Evolutionary conservation across 2,797 vertebrate genomes (phyloP), one percentile per base, ranked within the genome.

Genomic region (Numenius phaeopus): DNA sequence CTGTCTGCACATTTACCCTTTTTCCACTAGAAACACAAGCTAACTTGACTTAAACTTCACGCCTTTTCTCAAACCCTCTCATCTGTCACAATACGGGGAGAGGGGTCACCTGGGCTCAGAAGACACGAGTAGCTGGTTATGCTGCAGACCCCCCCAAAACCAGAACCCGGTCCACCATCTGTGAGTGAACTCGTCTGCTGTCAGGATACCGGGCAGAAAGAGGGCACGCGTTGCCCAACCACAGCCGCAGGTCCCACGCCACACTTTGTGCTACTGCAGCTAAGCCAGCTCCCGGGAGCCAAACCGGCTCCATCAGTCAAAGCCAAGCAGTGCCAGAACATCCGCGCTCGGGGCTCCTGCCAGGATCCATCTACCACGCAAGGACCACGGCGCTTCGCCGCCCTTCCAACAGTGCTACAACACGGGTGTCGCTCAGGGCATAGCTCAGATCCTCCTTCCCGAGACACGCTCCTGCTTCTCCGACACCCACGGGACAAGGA

Each of bases 131-230:
- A 32, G n/a, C n/a, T 15, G 44, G 32, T 26, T 40, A 14, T 10
- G 72, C 89, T 65, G 40, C 57, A 54, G 44, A 11, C 30, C 8
- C 32, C 71, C 72, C 83, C 83, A 47, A 40, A 77, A 14, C 13
- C 59, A 44, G 42, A 72, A 39, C 61, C 52, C 6, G 40, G 30
- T 17, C 66, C 64, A 47, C 37, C 50, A 5, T 1, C 20, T 29
- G 3, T 0, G 6, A 44, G n/a, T 0, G 14, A 55, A 7, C 7
- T 2, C 6, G 29, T 24, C 1, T 1, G 40, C 30, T 9, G 2
- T 1, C 54, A 5, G 42, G 54, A 27, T 10, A 39, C 20, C 19
- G 1, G 59, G 71, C 21, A 50, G 50, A 22, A 47, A 3, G 10
- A 23, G 23, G 10, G 19, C 22, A 5, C 3, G 14, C 67, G 1